Evolutionary conservation across 2,888 invertebrate genomes (phyloP), one percentile per base, ranked within the genome.

Genomic region (Dryobota labecula): DNA sequence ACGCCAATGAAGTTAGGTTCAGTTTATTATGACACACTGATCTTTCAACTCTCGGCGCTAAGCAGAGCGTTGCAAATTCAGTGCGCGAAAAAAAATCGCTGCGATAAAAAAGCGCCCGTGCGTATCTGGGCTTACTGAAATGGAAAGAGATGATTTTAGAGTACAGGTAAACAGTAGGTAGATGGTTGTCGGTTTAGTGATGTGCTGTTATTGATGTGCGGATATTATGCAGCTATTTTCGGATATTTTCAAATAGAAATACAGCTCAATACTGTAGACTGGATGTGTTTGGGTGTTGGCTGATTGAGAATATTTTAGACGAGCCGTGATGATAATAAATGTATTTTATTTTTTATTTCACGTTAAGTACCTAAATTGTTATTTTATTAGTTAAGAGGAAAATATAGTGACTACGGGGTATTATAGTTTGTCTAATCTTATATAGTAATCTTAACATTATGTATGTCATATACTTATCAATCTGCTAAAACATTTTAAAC

Each of bases 81-180:
- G n/a, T n/a, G n/a, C n/a, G n/a, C n/a, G n/a, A n/a, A n/a, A n/a
- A n/a, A n/a, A n/a, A n/a, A n/a, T n/a, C n/a, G n/a, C n/a, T n/a
- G n/a, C n/a, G n/a, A n/a, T n/a, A n/a, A n/a, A n/a, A n/a, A n/a
- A n/a, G n/a, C n/a, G n/a, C n/a, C n/a, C n/a, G n/a, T n/a, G n/a
- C n/a, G n/a, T n/a, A n/a, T n/a, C n/a, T n/a, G n/a, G n/a, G 13
- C n/a, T 11, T 47, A 47, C n/a, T 47, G 64, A 63, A 76, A 57
- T 72, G 73, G 80, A 76, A 73, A 67, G 15, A 27, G 41, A 61
- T 20, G 49, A 51, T 76, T 73, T 58, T 58, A 49, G 56, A 27
- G 54, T 78, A 33, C 36, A 47, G 30, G 66, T 77, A 74, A 77
- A 81, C 66, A 74, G 20, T 33, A 54, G 5, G 15, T 64, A 54